Conservation (phyloP, 2,888 invertebrate genomes). For the Heliconius erato region DNA sequence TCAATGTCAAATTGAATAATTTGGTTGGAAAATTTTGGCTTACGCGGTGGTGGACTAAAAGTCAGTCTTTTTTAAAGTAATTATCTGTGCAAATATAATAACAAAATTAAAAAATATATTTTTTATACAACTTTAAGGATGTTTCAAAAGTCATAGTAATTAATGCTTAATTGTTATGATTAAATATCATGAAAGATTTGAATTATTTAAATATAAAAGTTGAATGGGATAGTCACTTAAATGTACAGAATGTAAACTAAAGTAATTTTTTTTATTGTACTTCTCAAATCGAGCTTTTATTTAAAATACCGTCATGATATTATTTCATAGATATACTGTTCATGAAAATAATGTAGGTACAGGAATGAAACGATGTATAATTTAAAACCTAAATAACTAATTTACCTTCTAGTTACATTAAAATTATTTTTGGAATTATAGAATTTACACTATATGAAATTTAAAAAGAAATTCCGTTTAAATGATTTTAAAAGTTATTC, state of each 20-base stretch:
- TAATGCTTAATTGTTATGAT: neutral
- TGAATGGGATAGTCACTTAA: neutral
- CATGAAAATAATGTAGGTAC: neutral
- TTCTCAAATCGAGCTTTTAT: neutral
- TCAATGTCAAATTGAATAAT: conserved; percentile 53
- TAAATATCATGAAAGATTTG: neutral
- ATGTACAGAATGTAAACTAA: neutral
- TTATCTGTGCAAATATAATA: conserved; percentile 6
- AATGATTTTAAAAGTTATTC: conserved; percentile 13
- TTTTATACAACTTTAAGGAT: neutral
- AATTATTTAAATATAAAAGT: neutral
- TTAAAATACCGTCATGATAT: neutral
- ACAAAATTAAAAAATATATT: neutral
- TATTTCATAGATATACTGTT: neutral
- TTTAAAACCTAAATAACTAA: conserved; percentile 2
- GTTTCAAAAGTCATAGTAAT: neutral
- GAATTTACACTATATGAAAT: neutral
- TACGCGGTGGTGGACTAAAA: conserved; percentile 61
- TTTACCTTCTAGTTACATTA: conserved; percentile 7
- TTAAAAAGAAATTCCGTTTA: neutral
- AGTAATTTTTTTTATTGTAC: neutral
- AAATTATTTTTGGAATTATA: conserved; percentile 9
- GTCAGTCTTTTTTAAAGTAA: conserved; percentile 61
- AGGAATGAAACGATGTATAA: neutral
- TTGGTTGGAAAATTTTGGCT: conserved; percentile 69